Conservation (phyloP, 2,113 vertebrate species). For the Colaptes auratus region DNA sequence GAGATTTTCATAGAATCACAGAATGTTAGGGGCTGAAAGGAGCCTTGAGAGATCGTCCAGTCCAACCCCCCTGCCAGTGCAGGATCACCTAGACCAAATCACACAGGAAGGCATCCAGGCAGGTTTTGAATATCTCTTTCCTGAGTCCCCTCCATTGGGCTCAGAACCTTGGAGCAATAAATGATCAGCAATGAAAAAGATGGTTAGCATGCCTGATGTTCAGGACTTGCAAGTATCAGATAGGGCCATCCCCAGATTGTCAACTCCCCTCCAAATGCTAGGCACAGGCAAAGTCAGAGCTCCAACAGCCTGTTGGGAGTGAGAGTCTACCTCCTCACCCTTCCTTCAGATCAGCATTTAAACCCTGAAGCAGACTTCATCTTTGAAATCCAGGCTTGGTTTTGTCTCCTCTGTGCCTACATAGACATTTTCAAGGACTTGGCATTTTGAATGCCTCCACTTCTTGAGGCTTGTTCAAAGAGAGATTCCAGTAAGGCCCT, state of each 20-base stretch:
- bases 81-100: too few species aligned
- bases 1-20: neutral
- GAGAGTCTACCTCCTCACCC: neutral
- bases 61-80: too few species aligned
- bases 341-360: neutral
- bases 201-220: neutral
- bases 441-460: neutral
- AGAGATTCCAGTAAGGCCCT: neutral
- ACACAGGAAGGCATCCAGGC: too few species aligned
- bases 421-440: neutral
- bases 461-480: neutral
- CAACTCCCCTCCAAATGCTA: neutral
- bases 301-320: neutral
- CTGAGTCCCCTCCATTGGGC: neutral
- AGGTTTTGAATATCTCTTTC: neutral
- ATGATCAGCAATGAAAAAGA: neutral
- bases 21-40: too few species aligned
- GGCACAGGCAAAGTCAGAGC: neutral
- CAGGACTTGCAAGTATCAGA: neutral
- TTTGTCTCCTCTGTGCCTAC: neutral
- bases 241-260: too few species aligned
- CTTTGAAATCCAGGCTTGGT: neutral
- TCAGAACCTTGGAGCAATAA: neutral
- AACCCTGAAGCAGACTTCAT: neutral
- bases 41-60: too few species aligned